Conservation (phyloP, 1,140 invertebrate genomes). For the Drosophila malerkotliana region DNA sequence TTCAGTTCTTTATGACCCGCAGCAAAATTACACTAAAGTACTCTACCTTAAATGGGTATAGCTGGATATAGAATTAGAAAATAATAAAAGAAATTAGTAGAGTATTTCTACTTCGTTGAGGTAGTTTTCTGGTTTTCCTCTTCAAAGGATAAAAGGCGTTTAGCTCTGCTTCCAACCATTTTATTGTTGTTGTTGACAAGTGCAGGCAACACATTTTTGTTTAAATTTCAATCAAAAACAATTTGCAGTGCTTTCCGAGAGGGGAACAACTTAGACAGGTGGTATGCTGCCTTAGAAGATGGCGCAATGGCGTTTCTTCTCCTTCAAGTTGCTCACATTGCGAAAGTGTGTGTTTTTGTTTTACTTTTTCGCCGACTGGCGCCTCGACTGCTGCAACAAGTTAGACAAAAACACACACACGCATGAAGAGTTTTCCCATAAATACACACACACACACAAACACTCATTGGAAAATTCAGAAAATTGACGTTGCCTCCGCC, state of each 20-base stretch:
- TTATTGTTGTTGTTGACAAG: constrained; percentile 41
- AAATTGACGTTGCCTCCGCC: constrained; percentile 68
- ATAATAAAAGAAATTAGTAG: not conserved
- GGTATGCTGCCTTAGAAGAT: constrained; percentile 18
- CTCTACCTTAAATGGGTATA: too few species aligned
- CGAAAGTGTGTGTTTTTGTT: constrained; percentile 41
- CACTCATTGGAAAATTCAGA: constrained; percentile 55
- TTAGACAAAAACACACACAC: constrained; percentile 44
- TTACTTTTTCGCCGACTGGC: constrained; percentile 34
- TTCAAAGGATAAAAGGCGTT: constrained; percentile 43
- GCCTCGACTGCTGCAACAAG: constrained; percentile 70
- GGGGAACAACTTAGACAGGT: constrained; percentile 17
- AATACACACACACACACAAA: constrained; percentile 12
- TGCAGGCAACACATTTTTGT: constrained; percentile 54
- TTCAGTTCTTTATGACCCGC: constrained; percentile 34
- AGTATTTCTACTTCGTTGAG: not conserved
- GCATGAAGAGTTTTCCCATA: constrained; percentile 5
- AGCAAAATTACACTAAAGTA: constrained; percentile 7
- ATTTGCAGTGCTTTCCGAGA: constrained; percentile 60
- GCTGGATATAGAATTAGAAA: too few species aligned
- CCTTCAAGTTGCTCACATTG: constrained; percentile 36
- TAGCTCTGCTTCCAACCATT: constrained; percentile 16
- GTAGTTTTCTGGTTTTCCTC: not conserved
- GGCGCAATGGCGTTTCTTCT: not conserved
- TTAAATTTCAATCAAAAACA: constrained; percentile 76